A percentile compares a stretch with the other conserved stretches of the same genome.
Evolutionary conservation across 2,797 vertebrate species (phyloP).

Genomic region (Fundulus diaphanus): DNA sequence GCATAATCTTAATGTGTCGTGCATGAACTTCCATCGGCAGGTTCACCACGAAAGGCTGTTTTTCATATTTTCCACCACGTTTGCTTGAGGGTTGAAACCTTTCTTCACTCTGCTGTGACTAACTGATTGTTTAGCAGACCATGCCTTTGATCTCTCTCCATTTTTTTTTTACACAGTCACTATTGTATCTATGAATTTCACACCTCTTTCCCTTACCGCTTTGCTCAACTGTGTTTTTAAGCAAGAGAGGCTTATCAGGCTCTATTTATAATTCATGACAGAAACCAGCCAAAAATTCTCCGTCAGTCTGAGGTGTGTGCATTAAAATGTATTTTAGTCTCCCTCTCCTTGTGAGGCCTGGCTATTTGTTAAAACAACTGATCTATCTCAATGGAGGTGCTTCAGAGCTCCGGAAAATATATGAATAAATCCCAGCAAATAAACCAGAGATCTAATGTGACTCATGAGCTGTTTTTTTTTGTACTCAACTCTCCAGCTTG

Average conservation of each 20-base stretch:
- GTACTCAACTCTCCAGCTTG: constrained; percentile 35
- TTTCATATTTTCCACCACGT: constrained; percentile 36
- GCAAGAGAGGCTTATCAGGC: constrained; percentile 15
- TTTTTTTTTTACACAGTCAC: constrained; percentile 30
- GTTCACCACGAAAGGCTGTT: constrained; percentile 31
- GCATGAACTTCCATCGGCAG: constrained; percentile 66
- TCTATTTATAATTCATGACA: constrained; percentile 18
- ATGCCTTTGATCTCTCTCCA: constrained; percentile 54
- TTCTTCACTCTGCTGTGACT: constrained; percentile 58
- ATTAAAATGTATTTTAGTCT: constrained; percentile 3
- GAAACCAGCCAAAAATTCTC: constrained; percentile 17
- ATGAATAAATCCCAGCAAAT: constrained; percentile 37
- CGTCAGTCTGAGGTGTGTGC: constrained; percentile 18
- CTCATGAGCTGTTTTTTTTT: constrained; percentile 43
- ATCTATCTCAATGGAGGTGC: constrained; percentile 29
- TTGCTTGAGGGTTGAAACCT: constrained; percentile 44
- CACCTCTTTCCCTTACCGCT: constrained; percentile 11
- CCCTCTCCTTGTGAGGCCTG: background rate
- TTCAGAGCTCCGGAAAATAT: constrained; percentile 35
- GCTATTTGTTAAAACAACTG: background rate
- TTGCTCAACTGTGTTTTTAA: constrained; percentile 17
- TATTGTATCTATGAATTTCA: constrained; percentile 30
- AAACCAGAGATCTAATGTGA: constrained; percentile 48
- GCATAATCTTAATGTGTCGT: constrained; percentile 57
- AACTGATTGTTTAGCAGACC: constrained; percentile 65